phyloP scores from a whole-genome alignment of 2,888 invertebrate species.

The Hypomecis punctinalis region DNA sequence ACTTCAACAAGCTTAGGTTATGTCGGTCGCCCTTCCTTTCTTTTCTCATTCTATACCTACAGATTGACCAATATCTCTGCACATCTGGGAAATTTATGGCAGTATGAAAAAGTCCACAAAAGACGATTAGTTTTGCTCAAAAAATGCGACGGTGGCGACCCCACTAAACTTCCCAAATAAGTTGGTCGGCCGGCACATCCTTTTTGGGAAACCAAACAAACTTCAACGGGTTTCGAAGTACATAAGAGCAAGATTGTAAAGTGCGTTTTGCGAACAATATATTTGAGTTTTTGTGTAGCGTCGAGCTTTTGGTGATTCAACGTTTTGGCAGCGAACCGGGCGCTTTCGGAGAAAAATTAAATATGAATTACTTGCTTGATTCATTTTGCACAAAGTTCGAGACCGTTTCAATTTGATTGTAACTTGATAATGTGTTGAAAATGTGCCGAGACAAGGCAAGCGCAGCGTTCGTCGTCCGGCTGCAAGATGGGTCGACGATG shows the following conservation, averaged over 20 bases:
- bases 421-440: no score
- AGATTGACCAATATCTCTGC: background rate
- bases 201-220: constrained; percentile 52
- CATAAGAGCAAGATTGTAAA: constrained; percentile 19
- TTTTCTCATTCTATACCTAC: constrained; percentile 18
- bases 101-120: background rate
- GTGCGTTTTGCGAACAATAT: constrained; percentile 9
- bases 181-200: constrained; percentile 32
- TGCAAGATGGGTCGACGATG: no score
- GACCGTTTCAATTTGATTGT: no score
- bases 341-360: constrained; percentile 49
- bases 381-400: background rate
- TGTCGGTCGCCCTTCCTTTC: background rate
- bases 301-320: constrained; percentile 6
- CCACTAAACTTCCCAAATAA: background rate
- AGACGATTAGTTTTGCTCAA: background rate
- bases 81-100: background rate
- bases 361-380: background rate
- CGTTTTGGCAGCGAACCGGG: constrained; percentile 52
- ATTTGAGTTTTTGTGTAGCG: constrained; percentile 7
- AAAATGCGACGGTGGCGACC: background rate
- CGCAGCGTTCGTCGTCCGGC: no score
- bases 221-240: constrained; percentile 45
- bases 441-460: no score
- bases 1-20: no score